Percentiles rank a stretch among this genome's conserved stretches.
Conservation (phyloP, 1,140 invertebrate species). For the Drosophila ambigua region DNA sequence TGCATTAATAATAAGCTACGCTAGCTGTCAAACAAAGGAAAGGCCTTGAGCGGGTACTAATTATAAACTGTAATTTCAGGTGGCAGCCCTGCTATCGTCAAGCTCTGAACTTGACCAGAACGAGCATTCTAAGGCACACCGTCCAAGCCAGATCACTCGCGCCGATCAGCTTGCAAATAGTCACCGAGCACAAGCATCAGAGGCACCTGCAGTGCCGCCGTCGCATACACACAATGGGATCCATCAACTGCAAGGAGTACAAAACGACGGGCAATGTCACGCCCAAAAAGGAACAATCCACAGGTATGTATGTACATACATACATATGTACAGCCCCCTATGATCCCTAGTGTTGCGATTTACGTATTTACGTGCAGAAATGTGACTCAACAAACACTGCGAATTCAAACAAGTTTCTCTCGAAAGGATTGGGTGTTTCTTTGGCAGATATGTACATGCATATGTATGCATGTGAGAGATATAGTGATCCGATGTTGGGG, state of each 20-base stretch:
- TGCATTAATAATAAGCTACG: too few species aligned
- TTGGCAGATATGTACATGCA: not conserved
- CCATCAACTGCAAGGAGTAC: constrained; percentile 73
- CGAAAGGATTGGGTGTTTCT: too few species aligned
- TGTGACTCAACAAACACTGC: too few species aligned
- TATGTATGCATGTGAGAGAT: not conserved
- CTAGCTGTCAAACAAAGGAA: too few species aligned
- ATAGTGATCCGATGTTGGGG: not conserved
- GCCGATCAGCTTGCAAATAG: too few species aligned
- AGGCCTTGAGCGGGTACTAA: too few species aligned
- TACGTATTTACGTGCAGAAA: too few species aligned
- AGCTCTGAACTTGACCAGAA: constrained; percentile 21
- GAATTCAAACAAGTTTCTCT: too few species aligned
- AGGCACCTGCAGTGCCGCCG: not conserved
- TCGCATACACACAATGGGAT: constrained; percentile 61
- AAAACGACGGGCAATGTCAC: constrained; percentile 67
- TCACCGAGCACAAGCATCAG: too few species aligned
- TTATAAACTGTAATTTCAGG: constrained; percentile 32
- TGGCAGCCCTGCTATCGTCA: constrained; percentile 24
- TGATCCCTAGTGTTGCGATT: not conserved
- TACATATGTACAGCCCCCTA: not conserved
- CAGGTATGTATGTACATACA: constrained; percentile 43
- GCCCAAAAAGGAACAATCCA: constrained; percentile 59
- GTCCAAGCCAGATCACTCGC: too few species aligned
- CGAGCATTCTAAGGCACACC: not conserved